Evolutionary conservation across 1,140 invertebrate species (phyloP).

Genomic region (Bilobella aurantiaca): DNA sequence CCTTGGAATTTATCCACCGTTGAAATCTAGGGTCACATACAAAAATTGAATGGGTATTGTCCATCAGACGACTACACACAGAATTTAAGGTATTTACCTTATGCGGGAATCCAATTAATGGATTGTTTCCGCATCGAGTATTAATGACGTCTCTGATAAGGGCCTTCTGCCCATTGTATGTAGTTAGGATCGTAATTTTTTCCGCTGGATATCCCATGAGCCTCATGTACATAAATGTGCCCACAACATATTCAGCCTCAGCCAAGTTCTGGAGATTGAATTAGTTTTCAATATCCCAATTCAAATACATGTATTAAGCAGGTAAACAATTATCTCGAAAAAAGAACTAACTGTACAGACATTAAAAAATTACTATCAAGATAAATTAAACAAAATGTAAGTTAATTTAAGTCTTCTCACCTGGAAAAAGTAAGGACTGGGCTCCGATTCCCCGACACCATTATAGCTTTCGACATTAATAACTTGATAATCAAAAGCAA

Average conservation of each 20-base stretch:
- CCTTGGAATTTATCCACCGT: conserved; percentile 99
- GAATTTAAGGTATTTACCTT: conserved; percentile 53
- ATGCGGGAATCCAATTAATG: conserved; percentile 87
- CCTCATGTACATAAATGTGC: conserved; percentile 98
- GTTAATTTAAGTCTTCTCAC: conserved; percentile 43
- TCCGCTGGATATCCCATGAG: conserved; percentile 92
- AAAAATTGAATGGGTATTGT: neutral
- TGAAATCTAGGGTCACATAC: conserved; percentile 50
- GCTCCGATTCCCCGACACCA: conserved; percentile 91
- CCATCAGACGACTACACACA: neutral
- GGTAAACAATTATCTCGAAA: too few relatives aligned
- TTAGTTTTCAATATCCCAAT: too few relatives aligned
- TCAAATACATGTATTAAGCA: too few relatives aligned
- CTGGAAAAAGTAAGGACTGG: conserved; percentile 97
- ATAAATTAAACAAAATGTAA: neutral
- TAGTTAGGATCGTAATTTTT: conserved; percentile 97
- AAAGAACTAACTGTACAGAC: too few relatives aligned
- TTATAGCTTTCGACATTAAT: conserved; percentile 96
- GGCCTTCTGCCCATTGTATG: conserved; percentile 99
- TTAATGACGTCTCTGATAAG: conserved; percentile 92
- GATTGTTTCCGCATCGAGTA: conserved; percentile 86
- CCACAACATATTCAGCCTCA: conserved; percentile 97
- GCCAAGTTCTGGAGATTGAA: conserved; percentile 69
- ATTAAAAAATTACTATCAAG: too few relatives aligned
- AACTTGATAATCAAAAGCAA: conserved; percentile 87